A percentile compares a stretch with the other conserved stretches of the same genome.
These are phyloP conservation scores for Drosophila sp. DNA, from an alignment of 1,140 invertebrate genomes.

Conservation along the genomic window DNA sequence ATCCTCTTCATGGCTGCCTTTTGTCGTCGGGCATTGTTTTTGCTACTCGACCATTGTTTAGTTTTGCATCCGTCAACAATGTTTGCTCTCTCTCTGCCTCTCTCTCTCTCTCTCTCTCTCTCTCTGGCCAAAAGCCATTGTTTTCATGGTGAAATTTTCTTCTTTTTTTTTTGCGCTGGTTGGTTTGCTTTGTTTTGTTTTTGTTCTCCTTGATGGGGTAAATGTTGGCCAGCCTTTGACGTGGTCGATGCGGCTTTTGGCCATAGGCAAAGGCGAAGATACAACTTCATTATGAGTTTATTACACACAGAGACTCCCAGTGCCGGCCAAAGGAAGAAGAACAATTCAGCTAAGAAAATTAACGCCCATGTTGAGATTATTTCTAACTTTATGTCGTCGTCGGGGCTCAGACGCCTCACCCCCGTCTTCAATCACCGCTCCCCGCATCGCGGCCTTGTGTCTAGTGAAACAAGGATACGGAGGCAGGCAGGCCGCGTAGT, in stretches of 20 bases:
- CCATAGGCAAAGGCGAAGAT: constrained; percentile 21
- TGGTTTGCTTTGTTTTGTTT: constrained; percentile 17
- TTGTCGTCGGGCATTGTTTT: constrained; percentile 58
- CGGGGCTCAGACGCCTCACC: background rate
- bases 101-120: background rate
- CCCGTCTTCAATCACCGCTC: background rate
- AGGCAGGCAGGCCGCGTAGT: constrained; percentile 53
- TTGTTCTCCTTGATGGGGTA: background rate
- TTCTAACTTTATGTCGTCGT: constrained; percentile 46
- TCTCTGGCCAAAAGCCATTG: constrained; percentile 43
- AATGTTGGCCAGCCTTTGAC: constrained; percentile 50
- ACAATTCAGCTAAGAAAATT: constrained; percentile 60
- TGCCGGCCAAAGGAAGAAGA: background rate
- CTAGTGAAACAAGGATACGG: background rate
- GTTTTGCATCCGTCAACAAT: constrained; percentile 15
- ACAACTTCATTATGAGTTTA: constrained; percentile 66
- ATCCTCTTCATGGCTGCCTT: constrained; percentile 55
- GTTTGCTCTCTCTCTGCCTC: constrained; percentile 41
- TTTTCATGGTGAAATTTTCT: constrained; percentile 18
- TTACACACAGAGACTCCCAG: constrained; percentile 27
- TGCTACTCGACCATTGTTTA: constrained; percentile 45
- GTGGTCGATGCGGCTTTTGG: constrained; percentile 44
- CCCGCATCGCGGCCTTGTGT: background rate
- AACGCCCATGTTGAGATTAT: constrained; percentile 67
- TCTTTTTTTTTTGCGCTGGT: background rate